Base-by-base conservation (phyloP, 2,113 vertebrate species). In the Pseudorasbora parva region DNA sequence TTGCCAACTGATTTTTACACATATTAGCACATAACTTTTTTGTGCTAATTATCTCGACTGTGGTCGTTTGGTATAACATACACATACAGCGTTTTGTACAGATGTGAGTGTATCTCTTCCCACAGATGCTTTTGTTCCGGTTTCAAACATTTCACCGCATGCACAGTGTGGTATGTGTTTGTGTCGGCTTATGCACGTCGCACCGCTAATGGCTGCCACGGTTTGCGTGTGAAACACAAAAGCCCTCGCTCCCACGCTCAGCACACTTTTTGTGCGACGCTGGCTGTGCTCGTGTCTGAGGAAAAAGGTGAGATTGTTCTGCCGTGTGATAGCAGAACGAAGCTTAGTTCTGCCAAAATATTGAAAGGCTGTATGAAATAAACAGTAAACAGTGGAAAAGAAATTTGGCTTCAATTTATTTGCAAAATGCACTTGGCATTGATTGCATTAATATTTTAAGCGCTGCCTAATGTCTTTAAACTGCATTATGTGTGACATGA, bases 211-310 rank as follows among this genome's bases (percentile, higher is more conserved):
- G 74, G 83, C 66, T 74, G 59, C 27, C 76, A 84, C 27, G 37
- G 80, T 83, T 82, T 82, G 60, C 60, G 30, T 79, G 80, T 64
- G 72, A 64, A 82, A 74, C 83, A 85, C 83, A 87, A 87, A 80
- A 85, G 86, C 57, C 86, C 72, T 56, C 10, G 12, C 79, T 82
- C 83, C 86, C 69, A 85, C 59, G 80, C 83, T 82, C 72, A 71
- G 81, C 83, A 51, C 45, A 77, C 83, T 85, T 85, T 75, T 87
- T 85, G 75, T 82, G 51, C 43, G 69, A 68, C 72, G 59, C 57
- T 56, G 66, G 56, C 72, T 75, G 51, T 8, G 2, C 75, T 81
- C 60, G 59, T 76, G 80, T 71, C 83, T 78, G 49, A 76, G 41
- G 78, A 51, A 87, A 82, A 51, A 82, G 73, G 74, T 69, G 72